Conservation (phyloP, 2,113 vertebrate species). For the Oryzias melastigma region DNA sequence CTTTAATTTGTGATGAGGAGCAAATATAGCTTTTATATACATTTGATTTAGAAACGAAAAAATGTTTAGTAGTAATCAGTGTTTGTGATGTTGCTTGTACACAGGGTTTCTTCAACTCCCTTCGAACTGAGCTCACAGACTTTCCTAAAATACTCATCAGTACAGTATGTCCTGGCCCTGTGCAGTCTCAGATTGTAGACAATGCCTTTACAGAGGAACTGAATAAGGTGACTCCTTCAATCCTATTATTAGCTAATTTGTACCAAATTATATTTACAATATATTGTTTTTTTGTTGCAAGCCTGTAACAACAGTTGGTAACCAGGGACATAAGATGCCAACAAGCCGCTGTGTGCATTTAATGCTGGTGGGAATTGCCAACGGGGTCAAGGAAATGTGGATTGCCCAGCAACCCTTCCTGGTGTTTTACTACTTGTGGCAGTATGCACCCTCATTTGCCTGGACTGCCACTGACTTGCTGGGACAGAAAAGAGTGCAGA, state of each 20-base stretch:
- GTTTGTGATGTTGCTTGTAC: background rate
- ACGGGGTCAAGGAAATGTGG: slow-evolving; percentile 90
- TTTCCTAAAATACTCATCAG: slow-evolving; percentile 86
- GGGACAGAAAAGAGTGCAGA: slow-evolving; percentile 84
- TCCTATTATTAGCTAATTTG: background rate
- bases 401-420: slow-evolving; percentile 87
- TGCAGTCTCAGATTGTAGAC: slow-evolving; percentile 87
- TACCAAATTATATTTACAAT: background rate
- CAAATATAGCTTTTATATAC: background rate
- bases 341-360: slow-evolving; percentile 84
- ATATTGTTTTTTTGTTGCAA: slow-evolving; percentile 29
- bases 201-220: slow-evolving; percentile 86
- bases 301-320: slow-evolving; percentile 57
- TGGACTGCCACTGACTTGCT: slow-evolving; percentile 78
- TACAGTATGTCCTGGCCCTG: slow-evolving; percentile 89
- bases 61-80: background rate
- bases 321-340: slow-evolving; percentile 87
- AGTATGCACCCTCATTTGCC: slow-evolving; percentile 87
- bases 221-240: slow-evolving; percentile 77
- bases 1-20: background rate
- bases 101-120: slow-evolving; percentile 91
- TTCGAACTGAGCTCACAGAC: slow-evolving; percentile 81
- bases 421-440: slow-evolving; percentile 83
- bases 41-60: background rate
- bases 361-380: slow-evolving; percentile 85